These are phyloP conservation scores for Panthera leo DNA, from an alignment of 2,113 vertebrate genomes.

Conservation along the genomic window DNA sequence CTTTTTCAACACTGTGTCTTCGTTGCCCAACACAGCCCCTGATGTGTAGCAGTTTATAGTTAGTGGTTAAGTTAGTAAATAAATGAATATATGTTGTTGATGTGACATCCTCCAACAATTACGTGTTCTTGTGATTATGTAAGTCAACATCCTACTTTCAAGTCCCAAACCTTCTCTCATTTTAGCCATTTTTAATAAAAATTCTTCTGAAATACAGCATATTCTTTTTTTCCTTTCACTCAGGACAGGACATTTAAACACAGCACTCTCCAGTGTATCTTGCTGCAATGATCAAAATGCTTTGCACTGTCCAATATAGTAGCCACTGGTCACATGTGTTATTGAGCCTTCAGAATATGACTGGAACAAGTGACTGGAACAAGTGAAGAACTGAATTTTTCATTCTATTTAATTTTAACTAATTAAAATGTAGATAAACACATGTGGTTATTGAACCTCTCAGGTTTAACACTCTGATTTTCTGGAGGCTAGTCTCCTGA, in stretches of 20 bases:
- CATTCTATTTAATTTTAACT: neutral
- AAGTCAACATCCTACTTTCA: neutral
- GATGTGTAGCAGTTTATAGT: neutral
- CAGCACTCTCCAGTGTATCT: neutral
- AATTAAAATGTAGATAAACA: neutral
- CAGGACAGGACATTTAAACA: neutral
- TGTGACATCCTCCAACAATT: neutral
- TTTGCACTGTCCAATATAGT: neutral
- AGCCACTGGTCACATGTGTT: neutral
- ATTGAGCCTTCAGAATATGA: neutral
- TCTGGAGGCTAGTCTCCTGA: neutral
- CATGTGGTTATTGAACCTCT: neutral
- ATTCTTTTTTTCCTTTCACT: neutral
- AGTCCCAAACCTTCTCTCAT: neutral
- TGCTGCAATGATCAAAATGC: neutral
- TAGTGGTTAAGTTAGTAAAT: neutral
- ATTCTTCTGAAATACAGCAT: neutral
- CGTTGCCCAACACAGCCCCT: neutral
- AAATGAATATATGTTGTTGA: neutral
- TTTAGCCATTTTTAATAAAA: neutral
- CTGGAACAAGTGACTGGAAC: neutral
- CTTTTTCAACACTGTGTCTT: neutral
- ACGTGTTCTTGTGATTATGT: neutral
- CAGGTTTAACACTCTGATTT: neutral
- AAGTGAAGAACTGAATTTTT: neutral